Percentiles rank a stretch among this genome's conserved stretches.
phyloP scores from a whole-genome alignment of 2,797 vertebrate species.

The Galago senegalensis region DNA sequence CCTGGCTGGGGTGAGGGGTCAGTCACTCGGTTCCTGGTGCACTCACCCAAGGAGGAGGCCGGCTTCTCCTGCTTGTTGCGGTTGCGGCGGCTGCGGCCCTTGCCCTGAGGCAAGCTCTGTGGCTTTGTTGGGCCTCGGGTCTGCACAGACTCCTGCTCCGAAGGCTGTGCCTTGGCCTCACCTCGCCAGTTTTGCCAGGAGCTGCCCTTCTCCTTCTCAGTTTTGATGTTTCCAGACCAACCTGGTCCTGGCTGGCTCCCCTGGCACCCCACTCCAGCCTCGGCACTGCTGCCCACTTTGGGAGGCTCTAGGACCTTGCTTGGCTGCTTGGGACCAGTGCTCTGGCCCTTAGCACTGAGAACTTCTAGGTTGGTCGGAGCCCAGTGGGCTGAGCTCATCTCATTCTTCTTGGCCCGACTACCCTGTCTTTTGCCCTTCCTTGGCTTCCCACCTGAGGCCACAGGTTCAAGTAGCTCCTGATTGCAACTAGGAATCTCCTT shows the following conservation, averaged over 20 bases:
- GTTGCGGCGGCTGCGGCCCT: slow-evolving; percentile 96
- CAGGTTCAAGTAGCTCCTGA: slow-evolving; percentile 88
- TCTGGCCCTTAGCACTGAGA: slow-evolving; percentile 84
- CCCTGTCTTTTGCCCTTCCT: slow-evolving; percentile 96
- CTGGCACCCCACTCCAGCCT: slow-evolving; percentile 74
- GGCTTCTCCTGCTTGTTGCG: slow-evolving; percentile 96
- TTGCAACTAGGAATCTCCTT: slow-evolving; percentile 89
- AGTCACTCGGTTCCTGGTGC: slow-evolving; percentile 70
- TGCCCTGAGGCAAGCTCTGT: slow-evolving; percentile 92
- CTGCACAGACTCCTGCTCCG: slow-evolving; percentile 83
- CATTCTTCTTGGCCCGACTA: slow-evolving; percentile 87
- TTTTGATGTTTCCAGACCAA: slow-evolving; percentile 82
- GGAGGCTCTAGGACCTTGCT: slow-evolving; percentile 76
- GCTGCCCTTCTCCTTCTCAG: slow-evolving; percentile 86
- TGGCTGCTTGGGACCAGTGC: slow-evolving; percentile 82
- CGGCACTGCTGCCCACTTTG: slow-evolving; percentile 11
- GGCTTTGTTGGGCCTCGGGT: slow-evolving; percentile 61
- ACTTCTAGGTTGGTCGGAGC: slow-evolving; percentile 76
- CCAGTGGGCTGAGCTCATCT: neutral
- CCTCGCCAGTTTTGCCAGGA: slow-evolving; percentile 86
- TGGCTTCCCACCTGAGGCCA: slow-evolving; percentile 88
- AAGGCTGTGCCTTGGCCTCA: slow-evolving; percentile 85
- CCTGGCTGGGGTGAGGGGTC: slow-evolving; percentile 53
- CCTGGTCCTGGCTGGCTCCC: slow-evolving; percentile 81
- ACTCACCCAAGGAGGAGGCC: slow-evolving; percentile 93